phyloP scores from a whole-genome alignment of 2,888 invertebrate species.

The Nomada ferruginata region DNA sequence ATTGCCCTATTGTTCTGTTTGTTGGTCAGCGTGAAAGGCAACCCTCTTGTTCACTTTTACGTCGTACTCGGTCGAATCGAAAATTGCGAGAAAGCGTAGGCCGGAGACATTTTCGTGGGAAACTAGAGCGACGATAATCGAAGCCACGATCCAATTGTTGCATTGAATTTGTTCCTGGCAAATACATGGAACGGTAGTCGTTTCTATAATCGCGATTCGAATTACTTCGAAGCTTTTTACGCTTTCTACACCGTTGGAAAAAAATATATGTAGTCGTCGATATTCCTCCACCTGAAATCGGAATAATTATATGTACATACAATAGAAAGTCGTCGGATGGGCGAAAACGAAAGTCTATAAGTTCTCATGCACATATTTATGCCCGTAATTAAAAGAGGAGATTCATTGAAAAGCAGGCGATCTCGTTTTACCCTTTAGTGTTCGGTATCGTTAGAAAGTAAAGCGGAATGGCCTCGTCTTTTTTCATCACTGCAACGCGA shows the following conservation, averaged over 20 bases:
- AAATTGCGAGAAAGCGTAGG: conserved; percentile 39
- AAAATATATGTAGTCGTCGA: conserved; percentile 32
- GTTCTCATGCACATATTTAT: background rate
- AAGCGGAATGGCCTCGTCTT: background rate
- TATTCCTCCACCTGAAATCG: conserved; percentile 35
- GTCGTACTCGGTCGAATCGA: conserved; percentile 14
- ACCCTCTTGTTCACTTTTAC: background rate
- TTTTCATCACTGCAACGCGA: background rate
- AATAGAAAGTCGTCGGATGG: conserved; percentile 41
- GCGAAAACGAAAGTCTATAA: conserved; percentile 39
- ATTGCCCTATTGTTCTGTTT: background rate
- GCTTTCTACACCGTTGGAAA: conserved; percentile 50
- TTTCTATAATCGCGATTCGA: conserved; percentile 17
- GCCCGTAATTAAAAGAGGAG: conserved; percentile 25
- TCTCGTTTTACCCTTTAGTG: conserved; percentile 21
- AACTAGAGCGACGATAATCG: conserved; percentile 45
- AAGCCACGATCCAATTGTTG: conserved; percentile 50
- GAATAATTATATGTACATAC: conserved; percentile 32
- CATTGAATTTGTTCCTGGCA: conserved; percentile 23
- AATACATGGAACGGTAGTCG: background rate
- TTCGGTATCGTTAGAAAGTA: conserved; percentile 34
- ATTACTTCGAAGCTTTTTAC: conserved; percentile 47
- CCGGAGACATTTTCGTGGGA: conserved; percentile 23
- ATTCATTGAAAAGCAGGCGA: conserved; percentile 18
- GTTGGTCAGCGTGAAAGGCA: background rate